Evolutionary conservation across 2,113 vertebrate species (phyloP).

Genomic region (Alexandromys fortis): DNA sequence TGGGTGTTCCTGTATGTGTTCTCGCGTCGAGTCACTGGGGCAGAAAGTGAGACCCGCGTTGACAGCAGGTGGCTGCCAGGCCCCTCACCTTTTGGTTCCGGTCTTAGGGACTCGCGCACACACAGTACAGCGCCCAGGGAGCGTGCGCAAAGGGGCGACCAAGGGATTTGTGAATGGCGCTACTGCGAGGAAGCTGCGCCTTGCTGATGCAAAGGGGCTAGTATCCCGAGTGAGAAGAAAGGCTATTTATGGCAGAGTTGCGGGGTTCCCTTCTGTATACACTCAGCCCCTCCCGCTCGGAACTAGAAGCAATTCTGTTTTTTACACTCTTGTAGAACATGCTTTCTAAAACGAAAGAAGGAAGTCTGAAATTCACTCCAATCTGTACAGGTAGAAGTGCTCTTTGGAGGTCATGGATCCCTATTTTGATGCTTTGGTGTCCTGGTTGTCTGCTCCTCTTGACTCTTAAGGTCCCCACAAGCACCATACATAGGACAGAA

Average conservation of each 20-base stretch:
- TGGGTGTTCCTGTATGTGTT: neutral
- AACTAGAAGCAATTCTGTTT: constrained; percentile 43
- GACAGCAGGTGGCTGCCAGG: constrained; percentile 44
- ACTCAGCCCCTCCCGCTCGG: neutral
- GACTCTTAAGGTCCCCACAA: neutral
- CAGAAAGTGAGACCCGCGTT: constrained; percentile 7
- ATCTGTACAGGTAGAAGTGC: neutral
- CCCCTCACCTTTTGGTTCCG: neutral
- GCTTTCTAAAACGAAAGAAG: constrained; percentile 13
- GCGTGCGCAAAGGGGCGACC: neutral
- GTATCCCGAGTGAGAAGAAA: constrained; percentile 75
- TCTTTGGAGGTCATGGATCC: neutral
- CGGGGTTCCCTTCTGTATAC: constrained; percentile 59
- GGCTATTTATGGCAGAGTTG: constrained; percentile 62
- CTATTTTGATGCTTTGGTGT: neutral
- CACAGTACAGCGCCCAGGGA: neutral
- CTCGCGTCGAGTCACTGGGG: neutral
- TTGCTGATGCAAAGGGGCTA: constrained; percentile 59
- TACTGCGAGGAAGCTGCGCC: constrained; percentile 59
- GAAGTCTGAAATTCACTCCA: neutral
- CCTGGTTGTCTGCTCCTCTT: neutral
- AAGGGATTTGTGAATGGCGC: constrained; percentile 76
- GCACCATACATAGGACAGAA: neutral
- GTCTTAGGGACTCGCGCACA: neutral
- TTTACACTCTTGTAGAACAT: neutral